Conservation (phyloP, 2,113 vertebrate species). For the Proteles cristata region DNA sequence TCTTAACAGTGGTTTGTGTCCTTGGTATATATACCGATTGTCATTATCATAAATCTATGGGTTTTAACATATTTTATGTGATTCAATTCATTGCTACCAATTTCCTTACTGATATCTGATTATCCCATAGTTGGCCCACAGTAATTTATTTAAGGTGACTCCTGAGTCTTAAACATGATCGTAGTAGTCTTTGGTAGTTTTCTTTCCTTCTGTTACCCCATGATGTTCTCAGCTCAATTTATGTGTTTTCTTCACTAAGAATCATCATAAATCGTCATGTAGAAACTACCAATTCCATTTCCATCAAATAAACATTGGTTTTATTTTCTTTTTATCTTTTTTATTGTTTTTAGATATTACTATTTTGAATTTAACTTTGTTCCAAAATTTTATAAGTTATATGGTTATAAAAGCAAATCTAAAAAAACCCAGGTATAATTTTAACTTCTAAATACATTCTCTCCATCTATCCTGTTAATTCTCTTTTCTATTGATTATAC, state of each 20-base stretch:
- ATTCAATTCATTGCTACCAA: not conserved
- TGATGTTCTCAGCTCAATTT: not conserved
- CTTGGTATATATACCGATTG: not conserved
- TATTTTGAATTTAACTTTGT: not conserved
- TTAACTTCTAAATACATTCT: not conserved
- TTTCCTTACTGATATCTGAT: not conserved
- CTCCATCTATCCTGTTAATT: not conserved
- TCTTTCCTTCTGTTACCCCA: not conserved
- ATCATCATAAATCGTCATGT: not conserved
- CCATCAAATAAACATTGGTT: not conserved
- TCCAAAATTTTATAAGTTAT: not conserved
- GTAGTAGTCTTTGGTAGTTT: not conserved
- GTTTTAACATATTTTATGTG: not conserved
- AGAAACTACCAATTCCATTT: not conserved
- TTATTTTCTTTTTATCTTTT: not conserved
- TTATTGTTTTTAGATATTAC: not conserved
- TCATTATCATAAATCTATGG: not conserved
- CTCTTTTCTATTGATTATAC: not conserved
- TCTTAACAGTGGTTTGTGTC: not conserved
- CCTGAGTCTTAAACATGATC: not conserved
- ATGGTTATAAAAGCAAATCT: not conserved
- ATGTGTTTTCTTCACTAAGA: not conserved
- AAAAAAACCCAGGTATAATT: not conserved
- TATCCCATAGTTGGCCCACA: not conserved
- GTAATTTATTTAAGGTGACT: not conserved